A percentile compares a stretch with the other conserved stretches of the same genome.
Conservation (phyloP, 2,888 invertebrate genomes). For the Lobophora halterata region DNA sequence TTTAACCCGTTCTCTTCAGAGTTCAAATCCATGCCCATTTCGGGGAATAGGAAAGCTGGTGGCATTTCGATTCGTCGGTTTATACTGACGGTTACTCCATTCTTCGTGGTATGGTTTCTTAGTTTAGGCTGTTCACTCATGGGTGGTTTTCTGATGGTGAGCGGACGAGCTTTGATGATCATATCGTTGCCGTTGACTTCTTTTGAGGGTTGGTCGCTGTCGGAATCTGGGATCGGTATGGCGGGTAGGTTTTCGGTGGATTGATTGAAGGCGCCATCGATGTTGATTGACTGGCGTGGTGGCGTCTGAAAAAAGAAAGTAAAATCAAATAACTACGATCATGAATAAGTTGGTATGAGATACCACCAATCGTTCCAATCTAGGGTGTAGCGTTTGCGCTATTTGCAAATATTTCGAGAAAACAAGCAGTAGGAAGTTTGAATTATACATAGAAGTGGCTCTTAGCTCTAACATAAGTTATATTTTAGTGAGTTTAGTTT, state of each 20-base stretch:
- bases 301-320: constrained; percentile 59
- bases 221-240: constrained; percentile 60
- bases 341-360: too few species aligned
- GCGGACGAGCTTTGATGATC: constrained; percentile 89
- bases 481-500: too few species aligned
- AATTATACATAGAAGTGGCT: too few species aligned
- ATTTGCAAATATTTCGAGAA: too few species aligned
- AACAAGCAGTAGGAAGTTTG: too few species aligned
- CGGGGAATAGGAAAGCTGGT: constrained; percentile 89
- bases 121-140: constrained; percentile 89
- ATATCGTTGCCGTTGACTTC: constrained; percentile 65
- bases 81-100: constrained; percentile 84
- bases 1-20: constrained; percentile 72
- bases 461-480: too few species aligned
- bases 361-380: too few species aligned
- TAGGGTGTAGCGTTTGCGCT: too few species aligned
- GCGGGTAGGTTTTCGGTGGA: constrained; percentile 57
- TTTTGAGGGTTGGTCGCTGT: constrained; percentile 60
- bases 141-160: constrained; percentile 92
- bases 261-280: constrained; percentile 57
- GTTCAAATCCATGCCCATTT: constrained; percentile 84
- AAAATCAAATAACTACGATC: too few species aligned
- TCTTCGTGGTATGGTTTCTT: constrained; percentile 79
- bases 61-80: constrained; percentile 91
- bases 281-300: constrained; percentile 76